Conservation (phyloP, 2,888 invertebrate genomes). For the Tipula unca region DNA sequence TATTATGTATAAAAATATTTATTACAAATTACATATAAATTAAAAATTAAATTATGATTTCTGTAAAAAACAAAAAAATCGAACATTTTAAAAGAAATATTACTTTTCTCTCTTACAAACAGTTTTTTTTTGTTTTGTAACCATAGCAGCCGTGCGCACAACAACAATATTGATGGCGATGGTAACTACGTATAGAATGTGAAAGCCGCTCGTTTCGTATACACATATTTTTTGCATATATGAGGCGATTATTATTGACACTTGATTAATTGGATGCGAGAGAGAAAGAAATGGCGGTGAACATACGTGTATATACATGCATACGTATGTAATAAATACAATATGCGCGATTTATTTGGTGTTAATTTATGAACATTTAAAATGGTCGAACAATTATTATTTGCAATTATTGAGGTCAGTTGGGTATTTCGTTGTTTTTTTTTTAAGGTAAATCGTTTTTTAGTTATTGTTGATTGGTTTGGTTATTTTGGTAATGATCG, state of each 20-base stretch:
- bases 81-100: neutral
- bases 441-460: neutral
- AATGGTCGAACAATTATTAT: neutral
- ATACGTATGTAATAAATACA: neutral
- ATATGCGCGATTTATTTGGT: neutral
- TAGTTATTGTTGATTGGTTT: neutral
- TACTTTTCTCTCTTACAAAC: neutral
- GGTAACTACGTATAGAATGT: neutral
- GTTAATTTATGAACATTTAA: neutral
- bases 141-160: neutral
- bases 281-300: neutral
- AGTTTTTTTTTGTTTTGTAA: too few relatives aligned
- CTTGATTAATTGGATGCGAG: neutral
- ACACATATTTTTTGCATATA: neutral
- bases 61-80: neutral
- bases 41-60: neutral
- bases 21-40: slow-evolving; percentile 2
- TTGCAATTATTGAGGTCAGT: neutral
- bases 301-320: too few relatives aligned
- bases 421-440: neutral
- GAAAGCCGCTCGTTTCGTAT: neutral
- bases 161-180: neutral
- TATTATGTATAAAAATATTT: neutral
- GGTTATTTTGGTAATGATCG: neutral
- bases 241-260: neutral